Base-by-base conservation (phyloP, 2,888 invertebrate genomes). In the Pelosia muscerda region DNA sequence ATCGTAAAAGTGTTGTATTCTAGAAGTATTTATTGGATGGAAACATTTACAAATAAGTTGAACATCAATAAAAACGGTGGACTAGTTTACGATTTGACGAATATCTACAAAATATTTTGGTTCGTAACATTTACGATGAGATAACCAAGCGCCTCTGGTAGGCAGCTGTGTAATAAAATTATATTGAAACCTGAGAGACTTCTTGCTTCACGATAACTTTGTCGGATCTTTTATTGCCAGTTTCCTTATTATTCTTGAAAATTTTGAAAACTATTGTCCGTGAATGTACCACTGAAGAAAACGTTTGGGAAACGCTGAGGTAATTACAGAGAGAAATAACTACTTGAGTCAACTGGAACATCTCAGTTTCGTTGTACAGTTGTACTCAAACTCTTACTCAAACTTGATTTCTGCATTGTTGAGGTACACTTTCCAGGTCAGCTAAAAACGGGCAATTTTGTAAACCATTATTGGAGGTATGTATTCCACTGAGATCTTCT, bases 11-110 rank as follows among this genome's bases (percentile, higher is more conserved):
- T 80, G 82, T 81, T 83, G 77, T 78, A 76, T 81, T 73, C 69
- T 77, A 66, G 71, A 73, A 76, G 65, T 81, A 79, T 85, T 85
- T 84, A 85, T 85, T 83, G 81, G 80, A 74, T 69, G 80, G 75
- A 84, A 87, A 86, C 84, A 85, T 89, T 87, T 86, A 90, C 87
- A 87, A 88, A 88, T 87, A 88, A 84, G 85, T 83, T 83, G 73
- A 81, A 81, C 83, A 84, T 80, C 82, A 84, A 88, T 89, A 89
- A 89, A 90, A 89, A 81, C 85, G 76, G 85, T 84, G 80, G 82
- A 78, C 76, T 73, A 75, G 84, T 88, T 90, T 87, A 90, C 84
- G 84, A 88, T 86, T 84, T 88, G 81, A 86, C 88, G 80, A 81
- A 86, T 84, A 85, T 83, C 76, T 79, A 82, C 80, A 77, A 84